Conservation (phyloP, 2,113 vertebrate species). For the Phyllostomus hastatus region DNA sequence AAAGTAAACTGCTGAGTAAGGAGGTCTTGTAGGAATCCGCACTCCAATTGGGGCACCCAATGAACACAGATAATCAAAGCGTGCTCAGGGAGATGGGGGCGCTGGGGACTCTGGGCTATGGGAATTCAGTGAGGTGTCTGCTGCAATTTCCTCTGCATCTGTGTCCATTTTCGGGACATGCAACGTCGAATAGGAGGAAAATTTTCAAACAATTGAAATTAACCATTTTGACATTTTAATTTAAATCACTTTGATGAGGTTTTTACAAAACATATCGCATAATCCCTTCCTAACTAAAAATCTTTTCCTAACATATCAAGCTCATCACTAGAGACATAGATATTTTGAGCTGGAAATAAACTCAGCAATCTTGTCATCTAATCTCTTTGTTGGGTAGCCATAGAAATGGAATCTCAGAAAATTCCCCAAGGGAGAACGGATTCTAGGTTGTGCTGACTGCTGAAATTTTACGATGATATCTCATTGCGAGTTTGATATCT, state of each 20-base stretch:
- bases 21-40: neutral
- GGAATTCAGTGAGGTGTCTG: neutral
- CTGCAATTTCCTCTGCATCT: neutral
- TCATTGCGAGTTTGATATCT: neutral
- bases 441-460: neutral
- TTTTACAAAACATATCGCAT: neutral
- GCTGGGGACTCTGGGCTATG: neutral
- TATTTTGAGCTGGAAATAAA: neutral
- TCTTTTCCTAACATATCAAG: neutral
- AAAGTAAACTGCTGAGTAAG: neutral
- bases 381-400: neutral
- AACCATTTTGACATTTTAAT: neutral
- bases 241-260: neutral
- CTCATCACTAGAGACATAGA: neutral
- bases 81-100: neutral
- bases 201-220: neutral
- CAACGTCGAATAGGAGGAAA: neutral
- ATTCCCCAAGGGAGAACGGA: neutral
- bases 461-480: neutral
- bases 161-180: neutral
- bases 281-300: neutral
- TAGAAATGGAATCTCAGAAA: neutral
- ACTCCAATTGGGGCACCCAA: neutral
- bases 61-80: neutral
- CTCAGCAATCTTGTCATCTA: neutral